Conservation (phyloP, 2,797 vertebrate genomes). For the Periparus ater region DNA sequence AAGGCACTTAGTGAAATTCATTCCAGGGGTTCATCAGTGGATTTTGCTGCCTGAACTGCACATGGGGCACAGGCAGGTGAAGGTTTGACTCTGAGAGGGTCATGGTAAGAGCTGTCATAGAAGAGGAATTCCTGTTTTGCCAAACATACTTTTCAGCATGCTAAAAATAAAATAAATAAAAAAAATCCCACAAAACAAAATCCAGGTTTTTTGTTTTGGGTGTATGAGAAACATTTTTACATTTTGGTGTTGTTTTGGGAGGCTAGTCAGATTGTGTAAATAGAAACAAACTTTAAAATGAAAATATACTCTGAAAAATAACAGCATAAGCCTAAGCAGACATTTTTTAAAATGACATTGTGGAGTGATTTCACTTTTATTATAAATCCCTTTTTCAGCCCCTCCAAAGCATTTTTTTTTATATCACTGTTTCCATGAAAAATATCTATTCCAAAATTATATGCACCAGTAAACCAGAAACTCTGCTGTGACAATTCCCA, state of each 20-base stretch:
- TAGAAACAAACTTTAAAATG: not conserved
- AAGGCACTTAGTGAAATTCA: not conserved
- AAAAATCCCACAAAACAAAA: rapidly evolving
- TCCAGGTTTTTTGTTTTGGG: not conserved
- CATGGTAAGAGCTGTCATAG: not conserved
- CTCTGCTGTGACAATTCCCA: not conserved
- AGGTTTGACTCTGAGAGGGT: not conserved
- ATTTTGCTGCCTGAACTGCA: not conserved
- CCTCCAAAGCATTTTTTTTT: not conserved
- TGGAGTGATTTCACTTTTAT: not conserved
- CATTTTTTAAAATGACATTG: not conserved
- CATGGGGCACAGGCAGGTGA: not conserved
- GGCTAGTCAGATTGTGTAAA: not conserved
- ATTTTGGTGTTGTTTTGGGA: not conserved
- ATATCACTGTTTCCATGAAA: not conserved
- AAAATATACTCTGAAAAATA: not conserved
- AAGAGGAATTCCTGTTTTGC: not conserved
- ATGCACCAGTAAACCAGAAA: not conserved
- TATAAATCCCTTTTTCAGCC: not conserved
- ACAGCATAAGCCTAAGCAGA: not conserved
- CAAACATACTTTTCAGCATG: not conserved
- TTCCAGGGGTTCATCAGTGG: not conserved
- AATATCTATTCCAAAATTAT: not conserved
- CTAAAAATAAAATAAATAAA: too few species aligned
- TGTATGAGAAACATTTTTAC: not conserved